Percentiles rank a stretch among this genome's conserved stretches.
These are phyloP conservation scores for Drosophila meridiana DNA, from an alignment of 2,888 invertebrate species.

Conservation along the genomic window DNA sequence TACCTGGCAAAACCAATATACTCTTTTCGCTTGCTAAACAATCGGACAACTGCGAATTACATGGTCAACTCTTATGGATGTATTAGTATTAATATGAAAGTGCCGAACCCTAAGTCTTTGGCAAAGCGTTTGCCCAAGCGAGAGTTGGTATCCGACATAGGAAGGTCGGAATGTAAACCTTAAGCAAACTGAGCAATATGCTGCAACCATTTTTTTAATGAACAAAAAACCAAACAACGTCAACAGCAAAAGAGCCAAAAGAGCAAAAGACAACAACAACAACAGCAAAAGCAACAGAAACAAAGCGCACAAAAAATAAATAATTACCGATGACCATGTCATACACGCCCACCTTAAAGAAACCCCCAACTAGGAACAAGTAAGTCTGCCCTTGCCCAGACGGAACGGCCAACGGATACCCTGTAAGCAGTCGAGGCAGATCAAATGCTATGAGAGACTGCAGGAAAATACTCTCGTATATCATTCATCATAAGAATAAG, in stretches of 20 bases:
- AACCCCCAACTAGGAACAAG: constrained; percentile 24
- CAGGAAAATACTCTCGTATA: background rate
- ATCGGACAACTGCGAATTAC: background rate
- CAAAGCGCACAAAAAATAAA: constrained; percentile 66
- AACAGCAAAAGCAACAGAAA: constrained; percentile 25
- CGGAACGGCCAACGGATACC: background rate
- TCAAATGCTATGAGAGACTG: background rate
- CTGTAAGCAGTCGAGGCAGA: background rate
- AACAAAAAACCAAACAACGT: constrained; percentile 42
- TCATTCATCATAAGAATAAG: background rate
- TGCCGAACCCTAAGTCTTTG: constrained; percentile 2
- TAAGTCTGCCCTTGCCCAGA: background rate
- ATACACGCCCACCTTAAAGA: constrained; percentile 69
- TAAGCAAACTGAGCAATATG: constrained; percentile 60
- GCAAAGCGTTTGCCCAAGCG: constrained; percentile 18
- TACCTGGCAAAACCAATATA: background rate
- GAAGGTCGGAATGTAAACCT: constrained; percentile 5
- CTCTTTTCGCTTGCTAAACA: background rate
- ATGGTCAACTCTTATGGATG: background rate
- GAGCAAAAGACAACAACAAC: constrained; percentile 9
- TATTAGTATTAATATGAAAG: constrained; percentile 10
- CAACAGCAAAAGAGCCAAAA: constrained; percentile 35
- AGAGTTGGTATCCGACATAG: background rate
- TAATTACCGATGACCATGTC: constrained; percentile 80
- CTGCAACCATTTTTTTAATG: constrained; percentile 63